Evolutionary conservation across 2,888 invertebrate genomes (phyloP), one percentile per base, ranked within the genome.

Genomic region (Blastobasis adustella): DNA sequence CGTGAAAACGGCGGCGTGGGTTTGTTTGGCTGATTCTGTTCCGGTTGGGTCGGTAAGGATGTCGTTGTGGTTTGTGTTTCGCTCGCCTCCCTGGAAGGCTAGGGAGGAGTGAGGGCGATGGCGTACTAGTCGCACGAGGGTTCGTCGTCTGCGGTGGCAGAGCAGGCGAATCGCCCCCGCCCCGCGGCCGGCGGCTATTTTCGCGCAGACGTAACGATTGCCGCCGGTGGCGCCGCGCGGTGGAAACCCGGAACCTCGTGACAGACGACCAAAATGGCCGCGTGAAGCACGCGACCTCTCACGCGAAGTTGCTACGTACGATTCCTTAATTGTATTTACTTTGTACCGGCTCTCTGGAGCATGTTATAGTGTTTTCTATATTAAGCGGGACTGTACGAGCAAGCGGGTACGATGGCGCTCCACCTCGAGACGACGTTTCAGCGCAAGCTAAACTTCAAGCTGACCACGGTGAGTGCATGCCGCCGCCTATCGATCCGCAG

Each of bases 381-480:
- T 64, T 60, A 61, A 62, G 58, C 67, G 67, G 65, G 61, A 62
- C 68, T 57, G 65, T 67, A 66, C 69, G 68, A 71, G 66, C 56
- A 46, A 57, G 64, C 54, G 63, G 56, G 63, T 66, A 57, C 57
- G 69, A 86, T 88, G 88, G 87, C 88, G 68, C 80, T 88, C 52
- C 88, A 88, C 61, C 76, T 88, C 72, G 88, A 87, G 77, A 88
- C 88, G 55, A 79, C 86, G 75, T 74, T 86, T 84, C 88, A 88
- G 79, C 83, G 88, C 62, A 87, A 87, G 82, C 75, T 88, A 62
- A 87, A 85, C 80, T 88, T 86, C 86, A 87, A 87, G 80, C 82
- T 88, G 84, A 86, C 80, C 76, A 83, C 86, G 88, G 88, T 88
- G 74, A 87, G 88, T 88, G 86, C 84, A 86, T 74, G 71, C 73